phyloP scores from a whole-genome alignment of 2,888 invertebrate genomes.

The Pterobdella sp. region DNA sequence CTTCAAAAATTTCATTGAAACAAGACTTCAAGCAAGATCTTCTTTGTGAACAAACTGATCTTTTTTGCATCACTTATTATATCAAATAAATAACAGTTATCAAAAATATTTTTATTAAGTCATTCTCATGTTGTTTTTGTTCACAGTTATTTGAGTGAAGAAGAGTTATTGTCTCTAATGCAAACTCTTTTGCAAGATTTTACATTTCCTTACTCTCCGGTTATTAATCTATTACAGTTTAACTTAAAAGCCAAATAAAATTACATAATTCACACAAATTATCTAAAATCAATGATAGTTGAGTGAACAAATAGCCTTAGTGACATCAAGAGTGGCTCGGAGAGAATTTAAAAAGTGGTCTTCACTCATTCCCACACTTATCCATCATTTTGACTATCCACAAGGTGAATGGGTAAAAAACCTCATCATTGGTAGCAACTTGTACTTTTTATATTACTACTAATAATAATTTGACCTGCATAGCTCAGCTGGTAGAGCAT shows the following conservation, averaged over 20 bases:
- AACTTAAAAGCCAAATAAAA: not conserved
- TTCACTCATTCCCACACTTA: not conserved
- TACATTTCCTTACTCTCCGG: not conserved
- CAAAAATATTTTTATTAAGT: not conserved
- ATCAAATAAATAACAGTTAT: not conserved
- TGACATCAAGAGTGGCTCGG: not conserved
- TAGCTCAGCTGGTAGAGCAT: too few relatives aligned
- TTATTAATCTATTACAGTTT: not conserved
- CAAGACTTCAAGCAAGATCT: not conserved
- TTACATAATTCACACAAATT: not conserved
- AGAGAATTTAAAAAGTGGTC: not conserved
- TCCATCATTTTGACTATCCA: not conserved
- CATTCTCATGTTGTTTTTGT: too few relatives aligned
- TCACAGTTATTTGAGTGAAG: not conserved
- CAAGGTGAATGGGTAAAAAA: not conserved
- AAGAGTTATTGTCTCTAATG: not conserved
- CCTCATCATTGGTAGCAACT: too few relatives aligned
- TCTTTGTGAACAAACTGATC: not conserved
- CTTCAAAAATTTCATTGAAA: slow-evolving; percentile 1
- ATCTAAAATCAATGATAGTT: slow-evolving; percentile 1
- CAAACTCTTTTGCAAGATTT: not conserved
- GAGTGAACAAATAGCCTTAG: not conserved
- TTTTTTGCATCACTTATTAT: not conserved
- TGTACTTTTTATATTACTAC: too few relatives aligned
- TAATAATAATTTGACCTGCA: too few relatives aligned